These are phyloP conservation scores for Lophotis ruficrista DNA, from an alignment of 2,113 vertebrate genomes.

Conservation along the genomic window DNA sequence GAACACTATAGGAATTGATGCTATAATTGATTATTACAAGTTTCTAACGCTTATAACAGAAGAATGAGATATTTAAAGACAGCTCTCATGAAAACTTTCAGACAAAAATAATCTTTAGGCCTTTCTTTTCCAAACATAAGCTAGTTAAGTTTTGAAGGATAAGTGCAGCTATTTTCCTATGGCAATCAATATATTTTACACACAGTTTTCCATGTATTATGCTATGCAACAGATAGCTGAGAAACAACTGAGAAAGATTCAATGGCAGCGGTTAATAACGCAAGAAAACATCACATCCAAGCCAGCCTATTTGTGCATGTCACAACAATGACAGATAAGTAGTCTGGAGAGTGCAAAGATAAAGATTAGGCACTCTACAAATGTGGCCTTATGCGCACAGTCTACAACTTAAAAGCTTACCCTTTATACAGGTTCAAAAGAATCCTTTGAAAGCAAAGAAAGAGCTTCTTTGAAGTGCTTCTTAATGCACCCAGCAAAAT, in stretches of 20 bases:
- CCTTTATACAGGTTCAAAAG: conserved; percentile 12
- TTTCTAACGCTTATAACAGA: not conserved
- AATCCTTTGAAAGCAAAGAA: not conserved
- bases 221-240: not conserved
- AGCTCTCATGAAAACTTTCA: not conserved
- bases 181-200: not conserved
- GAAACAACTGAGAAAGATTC: not conserved
- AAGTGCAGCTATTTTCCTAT: not conserved
- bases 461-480: not conserved
- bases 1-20: not conserved
- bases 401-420: conserved; percentile 1
- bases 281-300: not conserved
- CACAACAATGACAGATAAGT: not conserved
- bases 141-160: not conserved
- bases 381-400: not conserved
- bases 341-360: not conserved
- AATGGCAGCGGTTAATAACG: not conserved
- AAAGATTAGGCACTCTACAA: not conserved
- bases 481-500: not conserved
- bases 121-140: not conserved
- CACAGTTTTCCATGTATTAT: not conserved
- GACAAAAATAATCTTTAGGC: not conserved
- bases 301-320: not conserved
- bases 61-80: not conserved
- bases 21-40: not conserved